phyloP scores from a whole-genome alignment of 2,888 invertebrate genomes.

The Drosophila anceps region DNA sequence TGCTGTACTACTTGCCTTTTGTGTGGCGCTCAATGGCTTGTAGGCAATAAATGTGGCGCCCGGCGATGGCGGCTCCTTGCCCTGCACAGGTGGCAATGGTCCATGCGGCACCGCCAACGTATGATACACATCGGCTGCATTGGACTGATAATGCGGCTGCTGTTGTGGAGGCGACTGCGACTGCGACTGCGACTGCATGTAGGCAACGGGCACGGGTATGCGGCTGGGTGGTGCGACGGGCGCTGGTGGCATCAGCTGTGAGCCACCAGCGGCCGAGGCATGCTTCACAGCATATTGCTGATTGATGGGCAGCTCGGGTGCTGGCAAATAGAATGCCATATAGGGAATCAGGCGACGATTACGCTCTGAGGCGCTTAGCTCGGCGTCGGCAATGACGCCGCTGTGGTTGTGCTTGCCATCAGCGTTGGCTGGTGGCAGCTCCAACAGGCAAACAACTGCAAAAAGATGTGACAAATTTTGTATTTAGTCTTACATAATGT shows the following conservation, averaged over 20 bases:
- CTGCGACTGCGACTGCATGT: slow-evolving; percentile 77
- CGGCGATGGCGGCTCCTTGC: slow-evolving; percentile 53
- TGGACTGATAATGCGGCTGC: slow-evolving; percentile 66
- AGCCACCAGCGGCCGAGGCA: slow-evolving; percentile 51
- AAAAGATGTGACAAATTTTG: slow-evolving; percentile 1
- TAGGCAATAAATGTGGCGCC: slow-evolving; percentile 74
- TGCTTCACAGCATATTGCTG: slow-evolving; percentile 83
- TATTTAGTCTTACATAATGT: neutral
- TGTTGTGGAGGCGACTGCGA: slow-evolving; percentile 58
- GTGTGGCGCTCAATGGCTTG: slow-evolving; percentile 68
- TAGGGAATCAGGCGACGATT: slow-evolving; percentile 93
- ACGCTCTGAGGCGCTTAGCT: slow-evolving; percentile 86
- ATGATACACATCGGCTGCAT: slow-evolving; percentile 80
- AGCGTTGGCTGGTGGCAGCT: slow-evolving; percentile 15
- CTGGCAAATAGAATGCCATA: slow-evolving; percentile 92
- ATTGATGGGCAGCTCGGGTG: slow-evolving; percentile 86
- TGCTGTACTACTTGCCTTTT: slow-evolving; percentile 72
- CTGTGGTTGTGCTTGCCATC: slow-evolving; percentile 40
- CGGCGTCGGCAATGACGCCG: slow-evolving; percentile 63
- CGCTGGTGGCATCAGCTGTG: slow-evolving; percentile 67
- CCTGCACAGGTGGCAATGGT: slow-evolving; percentile 55
- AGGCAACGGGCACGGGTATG: slow-evolving; percentile 81
- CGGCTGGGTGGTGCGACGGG: slow-evolving; percentile 49
- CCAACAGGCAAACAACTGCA: slow-evolving; percentile 32
- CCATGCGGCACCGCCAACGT: slow-evolving; percentile 67